Percentiles rank a stretch among this genome's conserved stretches.
phyloP scores from a whole-genome alignment of 2,797 vertebrate genomes.

The Phrynocephalus guinanensis region DNA sequence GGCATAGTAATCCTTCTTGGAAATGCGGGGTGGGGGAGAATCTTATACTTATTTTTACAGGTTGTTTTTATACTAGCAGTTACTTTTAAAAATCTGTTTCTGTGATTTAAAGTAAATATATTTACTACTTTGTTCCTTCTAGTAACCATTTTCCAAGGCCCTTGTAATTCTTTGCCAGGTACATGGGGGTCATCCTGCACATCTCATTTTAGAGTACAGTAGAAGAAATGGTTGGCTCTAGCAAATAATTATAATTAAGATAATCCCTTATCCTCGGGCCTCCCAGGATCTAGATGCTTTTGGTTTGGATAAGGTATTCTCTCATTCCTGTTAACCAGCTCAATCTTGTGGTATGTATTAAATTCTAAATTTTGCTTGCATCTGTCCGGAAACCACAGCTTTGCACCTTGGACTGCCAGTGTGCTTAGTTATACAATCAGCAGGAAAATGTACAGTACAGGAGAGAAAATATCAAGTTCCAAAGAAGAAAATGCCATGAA shows the following conservation, averaged over 20 bases:
- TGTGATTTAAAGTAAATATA: constrained; percentile 55
- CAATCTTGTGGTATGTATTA: constrained; percentile 46
- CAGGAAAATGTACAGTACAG: constrained; percentile 38
- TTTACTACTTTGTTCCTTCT: constrained; percentile 40
- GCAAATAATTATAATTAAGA: constrained; percentile 34
- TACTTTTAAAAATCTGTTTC: constrained; percentile 58
- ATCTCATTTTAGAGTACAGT: neutral
- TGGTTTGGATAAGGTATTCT: constrained; percentile 49
- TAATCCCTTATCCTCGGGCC: constrained; percentile 53
- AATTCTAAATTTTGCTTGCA: constrained; percentile 64
- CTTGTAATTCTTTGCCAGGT: constrained; percentile 31
- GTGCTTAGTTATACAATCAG: constrained; percentile 14
- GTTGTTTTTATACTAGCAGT: constrained; percentile 42
- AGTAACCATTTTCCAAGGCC: constrained; percentile 58
- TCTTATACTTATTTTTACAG: constrained; percentile 9
- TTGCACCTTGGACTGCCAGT: constrained; percentile 48
- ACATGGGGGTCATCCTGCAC: constrained; percentile 38
- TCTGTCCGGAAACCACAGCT: constrained; percentile 49
- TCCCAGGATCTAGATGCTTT: constrained; percentile 47
- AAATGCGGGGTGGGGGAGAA: constrained; percentile 33
- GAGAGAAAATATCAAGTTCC: constrained; percentile 20
- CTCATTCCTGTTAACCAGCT: constrained; percentile 40
- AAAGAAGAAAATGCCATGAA: constrained; percentile 40
- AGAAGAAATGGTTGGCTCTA: constrained; percentile 50
- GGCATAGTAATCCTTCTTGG: neutral